These are phyloP conservation scores for Rotaria sp. DNA, from an alignment of 2,888 invertebrate genomes.

Conservation along the genomic window DNA sequence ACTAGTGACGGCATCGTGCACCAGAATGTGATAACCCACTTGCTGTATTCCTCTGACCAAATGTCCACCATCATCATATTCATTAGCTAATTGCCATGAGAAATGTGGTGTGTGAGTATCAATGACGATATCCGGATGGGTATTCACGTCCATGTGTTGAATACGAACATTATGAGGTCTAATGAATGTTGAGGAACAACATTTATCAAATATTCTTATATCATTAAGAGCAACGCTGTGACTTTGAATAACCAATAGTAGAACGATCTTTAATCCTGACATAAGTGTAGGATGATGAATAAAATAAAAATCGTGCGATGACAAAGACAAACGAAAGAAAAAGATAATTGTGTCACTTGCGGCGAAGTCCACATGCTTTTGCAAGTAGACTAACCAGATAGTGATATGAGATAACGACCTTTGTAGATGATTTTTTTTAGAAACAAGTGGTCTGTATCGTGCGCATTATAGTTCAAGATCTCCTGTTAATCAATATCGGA, in stretches of 20 bases:
- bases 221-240: background rate
- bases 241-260: background rate
- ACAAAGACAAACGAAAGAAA: too few species aligned
- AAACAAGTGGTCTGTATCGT: too few species aligned
- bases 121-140: constrained; percentile 1
- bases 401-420: too few species aligned
- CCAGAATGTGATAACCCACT: background rate
- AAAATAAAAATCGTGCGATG: background rate
- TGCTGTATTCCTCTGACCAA: background rate
- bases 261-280: background rate
- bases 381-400: too few species aligned
- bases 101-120: background rate
- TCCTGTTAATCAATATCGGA: too few species aligned
- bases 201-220: background rate
- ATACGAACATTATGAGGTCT: background rate
- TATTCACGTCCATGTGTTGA: background rate
- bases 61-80: background rate
- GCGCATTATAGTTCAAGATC: too few species aligned
- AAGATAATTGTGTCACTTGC: too few species aligned
- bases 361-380: background rate
- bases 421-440: too few species aligned
- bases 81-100: background rate
- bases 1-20: background rate
- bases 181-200: background rate
- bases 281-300: background rate